phyloP scores from a whole-genome alignment of 2,113 vertebrate genomes.

The Bucco capensis region DNA sequence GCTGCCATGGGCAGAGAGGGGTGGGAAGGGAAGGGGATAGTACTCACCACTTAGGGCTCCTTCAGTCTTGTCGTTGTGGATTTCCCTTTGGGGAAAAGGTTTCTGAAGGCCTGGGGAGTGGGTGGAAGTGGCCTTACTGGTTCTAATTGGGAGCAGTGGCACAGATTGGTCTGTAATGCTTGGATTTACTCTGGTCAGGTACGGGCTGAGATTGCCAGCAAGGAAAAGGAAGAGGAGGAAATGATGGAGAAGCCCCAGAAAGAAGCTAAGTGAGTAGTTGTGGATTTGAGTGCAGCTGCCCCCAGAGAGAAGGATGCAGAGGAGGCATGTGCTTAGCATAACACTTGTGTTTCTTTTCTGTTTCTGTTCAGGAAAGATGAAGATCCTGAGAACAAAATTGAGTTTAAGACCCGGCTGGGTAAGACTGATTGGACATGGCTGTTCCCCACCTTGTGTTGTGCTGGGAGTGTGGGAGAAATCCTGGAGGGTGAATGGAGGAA shows the following conservation, averaged over 20 bases:
- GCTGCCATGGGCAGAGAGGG: background rate
- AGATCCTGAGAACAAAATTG: slow-evolving; percentile 98
- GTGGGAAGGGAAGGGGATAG: background rate
- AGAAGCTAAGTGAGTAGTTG: slow-evolving; percentile 87
- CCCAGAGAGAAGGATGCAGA: background rate
- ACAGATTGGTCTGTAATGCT: background rate
- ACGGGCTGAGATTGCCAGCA: slow-evolving; percentile 95
- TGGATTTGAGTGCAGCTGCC: background rate
- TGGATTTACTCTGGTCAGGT: slow-evolving; percentile 74
- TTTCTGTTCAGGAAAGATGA: slow-evolving; percentile 87
- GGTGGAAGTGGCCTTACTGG: background rate
- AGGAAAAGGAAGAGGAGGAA: slow-evolving; percentile 96
- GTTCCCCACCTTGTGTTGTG: background rate
- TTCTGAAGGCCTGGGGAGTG: background rate
- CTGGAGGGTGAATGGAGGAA: background rate
- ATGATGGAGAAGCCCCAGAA: slow-evolving; percentile 97
- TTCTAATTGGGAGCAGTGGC: background rate
- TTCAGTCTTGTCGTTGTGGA: background rate
- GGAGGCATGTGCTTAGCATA: background rate
- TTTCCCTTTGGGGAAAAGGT: background rate
- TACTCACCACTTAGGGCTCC: background rate
- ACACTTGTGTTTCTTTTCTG: background rate
- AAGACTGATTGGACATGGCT: slow-evolving; percentile 42
- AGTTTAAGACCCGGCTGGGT: slow-evolving; percentile 97
- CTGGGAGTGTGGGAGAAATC: background rate